These are phyloP conservation scores for Anolis sagrei DNA, from an alignment of 2,113 vertebrate species.

Conservation along the genomic window DNA sequence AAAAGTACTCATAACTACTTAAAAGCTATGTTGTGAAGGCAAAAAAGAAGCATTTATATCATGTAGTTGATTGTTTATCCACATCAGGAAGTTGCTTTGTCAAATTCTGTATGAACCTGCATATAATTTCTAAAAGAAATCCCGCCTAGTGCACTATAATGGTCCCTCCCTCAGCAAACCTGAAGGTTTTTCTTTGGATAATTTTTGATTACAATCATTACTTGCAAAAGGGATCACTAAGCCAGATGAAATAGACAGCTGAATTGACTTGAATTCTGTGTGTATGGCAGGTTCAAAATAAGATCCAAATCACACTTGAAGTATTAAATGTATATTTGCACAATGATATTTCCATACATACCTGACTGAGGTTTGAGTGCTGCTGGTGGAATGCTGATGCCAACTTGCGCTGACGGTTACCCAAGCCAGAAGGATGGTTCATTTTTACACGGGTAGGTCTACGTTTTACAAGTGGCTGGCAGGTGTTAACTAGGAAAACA, in stretches of 20 bases:
- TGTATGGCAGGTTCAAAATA: neutral
- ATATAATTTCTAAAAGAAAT: neutral
- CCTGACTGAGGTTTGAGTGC: conserved; percentile 91
- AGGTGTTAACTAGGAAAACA: conserved; percentile 78
- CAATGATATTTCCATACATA: conserved; percentile 53
- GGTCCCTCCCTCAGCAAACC: conserved; percentile 13
- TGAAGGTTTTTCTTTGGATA: neutral
- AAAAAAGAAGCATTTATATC: neutral
- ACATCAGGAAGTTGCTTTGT: neutral
- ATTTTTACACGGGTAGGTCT: conserved; percentile 82
- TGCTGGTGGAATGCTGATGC: conserved; percentile 91
- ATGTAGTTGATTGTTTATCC: neutral
- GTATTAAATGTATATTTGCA: conserved; percentile 4
- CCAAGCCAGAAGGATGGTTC: conserved; percentile 80
- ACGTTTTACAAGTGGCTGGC: conserved; percentile 85
- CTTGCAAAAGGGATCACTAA: neutral
- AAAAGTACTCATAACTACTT: neutral
- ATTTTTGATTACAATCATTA: neutral
- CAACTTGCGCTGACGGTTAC: conserved; percentile 90
- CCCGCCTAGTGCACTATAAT: neutral
- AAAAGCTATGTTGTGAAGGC: neutral
- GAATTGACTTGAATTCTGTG: neutral
- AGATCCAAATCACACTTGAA: neutral
- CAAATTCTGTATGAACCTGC: neutral
- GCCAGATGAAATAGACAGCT: neutral